These are phyloP conservation scores for Hydrotaea diabolus DNA, from an alignment of 2,888 invertebrate species.

Conservation along the genomic window DNA sequence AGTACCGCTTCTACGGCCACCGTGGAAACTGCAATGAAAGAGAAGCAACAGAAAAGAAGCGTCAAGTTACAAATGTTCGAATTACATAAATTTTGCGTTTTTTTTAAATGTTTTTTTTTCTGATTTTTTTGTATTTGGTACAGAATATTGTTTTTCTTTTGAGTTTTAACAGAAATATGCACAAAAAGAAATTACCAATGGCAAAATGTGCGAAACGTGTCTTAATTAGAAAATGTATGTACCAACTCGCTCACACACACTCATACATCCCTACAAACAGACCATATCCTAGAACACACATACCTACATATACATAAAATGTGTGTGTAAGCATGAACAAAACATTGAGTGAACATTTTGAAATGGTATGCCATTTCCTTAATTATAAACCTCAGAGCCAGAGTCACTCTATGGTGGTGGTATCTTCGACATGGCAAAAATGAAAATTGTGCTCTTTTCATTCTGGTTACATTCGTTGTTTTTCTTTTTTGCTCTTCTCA, in stretches of 20 bases:
- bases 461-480: not conserved
- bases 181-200: constrained; percentile 14
- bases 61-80: constrained; percentile 47
- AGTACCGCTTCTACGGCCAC: constrained; percentile 91
- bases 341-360: constrained; percentile 43
- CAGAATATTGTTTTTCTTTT: constrained; percentile 9
- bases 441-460: constrained; percentile 50
- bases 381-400: constrained; percentile 36
- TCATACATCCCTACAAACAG: too few species aligned
- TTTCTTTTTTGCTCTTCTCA: not conserved
- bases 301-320: not conserved
- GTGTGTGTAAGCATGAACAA: constrained; percentile 1
- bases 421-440: constrained; percentile 31
- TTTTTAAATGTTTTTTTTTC: not conserved
- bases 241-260: not conserved
- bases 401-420: not conserved
- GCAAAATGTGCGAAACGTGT: constrained; percentile 41
- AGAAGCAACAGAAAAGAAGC: constrained; percentile 28
- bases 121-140: not conserved
- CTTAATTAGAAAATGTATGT: constrained; percentile 58
- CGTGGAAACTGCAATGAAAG: constrained; percentile 83
- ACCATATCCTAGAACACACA: not conserved
- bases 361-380: constrained; percentile 50
- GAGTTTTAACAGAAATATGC: not conserved
- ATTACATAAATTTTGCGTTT: constrained; percentile 34